Base-by-base conservation (phyloP, 2,113 vertebrate genomes). In the Muntiacus reevesi region DNA sequence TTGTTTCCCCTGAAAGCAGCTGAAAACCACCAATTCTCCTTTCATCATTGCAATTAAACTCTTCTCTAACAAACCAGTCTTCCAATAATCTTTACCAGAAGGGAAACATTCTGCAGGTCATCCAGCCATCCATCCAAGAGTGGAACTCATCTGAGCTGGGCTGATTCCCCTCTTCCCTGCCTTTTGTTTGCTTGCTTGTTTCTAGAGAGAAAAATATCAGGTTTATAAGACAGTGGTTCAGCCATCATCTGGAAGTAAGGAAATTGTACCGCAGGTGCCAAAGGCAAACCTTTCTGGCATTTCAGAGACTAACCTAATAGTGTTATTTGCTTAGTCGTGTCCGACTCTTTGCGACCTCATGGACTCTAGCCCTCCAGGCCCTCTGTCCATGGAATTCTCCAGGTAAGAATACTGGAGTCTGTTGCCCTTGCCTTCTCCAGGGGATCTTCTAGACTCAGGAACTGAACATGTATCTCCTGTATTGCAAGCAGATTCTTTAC, bases 221-320 rank as follows among this genome's bases (percentile, higher is more conserved):
- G 21, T 45, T 96, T 88, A 30, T 36, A 86, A 43, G 67, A 82
- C 6, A 92, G 64, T 13, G 27, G 74, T 27, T 90, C 5, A 91
- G 55, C 16, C 67, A 36, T 43, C 40, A 93, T 60, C 11, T 82
- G 30, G 40, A 93, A 7, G 60, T n/a, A 47, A 82, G 50, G 33
- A 62, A 92, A 71, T 27, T 64, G 7, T 30, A 21, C 33, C 91
- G 3, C n/a, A 89, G 62, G 23, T 90, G 17, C 17, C 27, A 67
- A 87, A 87, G 27, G n/a, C 19, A 57, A 43, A 43, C 3, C 40
- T 25, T 81, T 47, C 8, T 59, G 71, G 43, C 19, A 64, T 93
- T 91, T 97, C 71, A 87, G 82, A 97, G 60, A 92, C 82, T 45
- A 45, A 93, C 36, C 52, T 89, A 86, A 52, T 43, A 59, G 40